Base-by-base conservation (phyloP, 2,888 invertebrate species). In the Polymixis lichenea region DNA sequence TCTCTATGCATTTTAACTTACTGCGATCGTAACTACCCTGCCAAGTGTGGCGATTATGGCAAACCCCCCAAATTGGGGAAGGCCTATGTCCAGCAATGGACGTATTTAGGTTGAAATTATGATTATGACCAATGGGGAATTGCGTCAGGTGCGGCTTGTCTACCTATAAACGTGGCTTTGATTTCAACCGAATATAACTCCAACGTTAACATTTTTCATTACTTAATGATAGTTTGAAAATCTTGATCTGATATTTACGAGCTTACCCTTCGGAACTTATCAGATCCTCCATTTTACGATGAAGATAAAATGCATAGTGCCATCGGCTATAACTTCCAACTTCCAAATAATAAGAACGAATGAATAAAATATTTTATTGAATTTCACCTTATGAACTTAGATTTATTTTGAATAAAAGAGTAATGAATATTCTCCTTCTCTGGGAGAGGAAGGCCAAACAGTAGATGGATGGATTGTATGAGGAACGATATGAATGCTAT, bases 321-420 rank as follows among this genome's bases (percentile, higher is more conserved):
- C 38, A 53, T 17, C 46, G 49, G 25, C 38, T 32, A 43, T 75
- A 38, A 55, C 32, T 71, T 60, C 17, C 7, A 62, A 69, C 43
- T 65, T 62, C 28, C 6, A 49, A 13, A 55, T 43, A 71, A 25
- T 25, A 28, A 58, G 11, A 61, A 19, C 15, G 58, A 46, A 71
- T 65, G 71, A 68, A 78, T 80, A 77, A 70, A 80, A 72, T 80
- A 58, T 73, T 75, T 84, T 77, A 77, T 69, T 66, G 53, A 53
- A 28, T 9, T 58, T 60, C 8, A 32, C 28, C 5, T 15, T 58
- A 58, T 38, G 53, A 79, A 60, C 55, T 69, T 55, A 5, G 55
- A 55, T 55, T n/a, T 55, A n/a, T 55, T 55, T n/a, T 55, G 55
- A 55, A 1, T 55, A 5, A n/a, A n/a, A 55, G 11, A n/a, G 43